These are phyloP conservation scores for Caenorhabditis remanei DNA, from an alignment of 1,140 invertebrate genomes.

Conservation along the genomic window DNA sequence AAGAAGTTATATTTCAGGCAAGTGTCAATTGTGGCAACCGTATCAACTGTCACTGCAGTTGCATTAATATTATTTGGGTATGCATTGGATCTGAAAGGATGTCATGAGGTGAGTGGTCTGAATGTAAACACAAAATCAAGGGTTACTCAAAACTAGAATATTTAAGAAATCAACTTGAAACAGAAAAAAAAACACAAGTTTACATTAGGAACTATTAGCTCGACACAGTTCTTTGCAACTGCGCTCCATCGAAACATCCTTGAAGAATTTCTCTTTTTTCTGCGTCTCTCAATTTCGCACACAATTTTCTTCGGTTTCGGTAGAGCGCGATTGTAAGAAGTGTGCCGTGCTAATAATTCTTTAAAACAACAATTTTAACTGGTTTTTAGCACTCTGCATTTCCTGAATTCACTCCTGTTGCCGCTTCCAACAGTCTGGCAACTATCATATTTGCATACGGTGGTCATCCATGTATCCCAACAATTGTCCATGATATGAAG, in stretches of 20 bases:
- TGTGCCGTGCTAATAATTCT: no score
- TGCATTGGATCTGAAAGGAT: constrained; percentile 58
- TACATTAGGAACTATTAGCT: no score
- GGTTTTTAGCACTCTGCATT: constrained; percentile 35
- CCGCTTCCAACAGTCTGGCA: constrained; percentile 76
- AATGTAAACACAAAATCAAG: no score
- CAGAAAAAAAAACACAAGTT: no score
- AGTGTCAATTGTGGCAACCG: constrained; percentile 53
- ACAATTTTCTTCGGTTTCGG: no score
- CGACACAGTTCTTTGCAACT: no score
- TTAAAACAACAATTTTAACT: not conserved
- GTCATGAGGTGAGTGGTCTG: constrained; percentile 57
- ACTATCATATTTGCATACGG: constrained; percentile 78
- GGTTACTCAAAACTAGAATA: no score
- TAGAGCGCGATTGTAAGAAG: no score
- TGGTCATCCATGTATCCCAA: constrained; percentile 78
- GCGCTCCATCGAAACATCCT: no score
- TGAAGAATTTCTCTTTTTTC: no score
- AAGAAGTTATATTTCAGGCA: constrained; percentile 15
- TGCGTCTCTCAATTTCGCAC: no score
- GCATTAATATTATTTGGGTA: constrained; percentile 54
- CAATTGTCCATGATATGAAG: constrained; percentile 79
- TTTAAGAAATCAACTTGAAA: no score
- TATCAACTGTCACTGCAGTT: constrained; percentile 53
- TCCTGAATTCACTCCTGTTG: constrained; percentile 56